Evolutionary conservation across 2,797 vertebrate genomes (phyloP), one percentile per base, ranked within the genome.

Genomic region (Corythornis leucogaster): DNA sequence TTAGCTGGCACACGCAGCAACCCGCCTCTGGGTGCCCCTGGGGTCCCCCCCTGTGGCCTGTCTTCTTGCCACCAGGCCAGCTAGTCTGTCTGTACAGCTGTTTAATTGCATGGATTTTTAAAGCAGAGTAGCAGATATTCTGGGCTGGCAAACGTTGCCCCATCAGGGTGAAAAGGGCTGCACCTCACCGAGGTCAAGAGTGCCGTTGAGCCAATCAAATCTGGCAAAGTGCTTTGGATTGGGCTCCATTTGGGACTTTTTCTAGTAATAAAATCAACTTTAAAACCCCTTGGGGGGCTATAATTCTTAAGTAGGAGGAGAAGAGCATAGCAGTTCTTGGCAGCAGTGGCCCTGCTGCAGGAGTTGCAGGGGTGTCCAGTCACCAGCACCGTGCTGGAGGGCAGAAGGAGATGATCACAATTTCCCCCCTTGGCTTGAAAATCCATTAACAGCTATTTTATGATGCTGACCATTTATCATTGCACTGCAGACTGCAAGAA

Each of bases 401-500:
- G 91, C 87, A 85, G 63, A 85, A 92, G 89, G 63, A 85, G 89
- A 92, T 63, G 55, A 89, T 76, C 55, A 35, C 85, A 42, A 91
- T 91, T 95, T 85, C 59, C 59, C 81, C 91, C 87, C 91, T 89
- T 93, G 94, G 93, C 89, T 92, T 93, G 94, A 94, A 94, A 93
- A 93, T 67, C 94, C 81, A 91, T 96, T 95, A 95, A 63, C 51
- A 85, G 93, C 87, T 91, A 73, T 85, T 96, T 95, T 86, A 95
- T 15, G 15, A 76, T 7, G 63, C 85, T 51, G 91, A 82, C 89
- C 93, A 79, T 96, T 95, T 85, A 94, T 95, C 93, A 94, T 51
- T 0, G 0, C 25, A 3, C 76, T 0, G 0, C 90, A 75, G 93
- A 70, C 79, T 87, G 79, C 55, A 76, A 73, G 85, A 85, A 31